phyloP scores from a whole-genome alignment of 2,888 invertebrate species.

The Epirrita christyi region DNA sequence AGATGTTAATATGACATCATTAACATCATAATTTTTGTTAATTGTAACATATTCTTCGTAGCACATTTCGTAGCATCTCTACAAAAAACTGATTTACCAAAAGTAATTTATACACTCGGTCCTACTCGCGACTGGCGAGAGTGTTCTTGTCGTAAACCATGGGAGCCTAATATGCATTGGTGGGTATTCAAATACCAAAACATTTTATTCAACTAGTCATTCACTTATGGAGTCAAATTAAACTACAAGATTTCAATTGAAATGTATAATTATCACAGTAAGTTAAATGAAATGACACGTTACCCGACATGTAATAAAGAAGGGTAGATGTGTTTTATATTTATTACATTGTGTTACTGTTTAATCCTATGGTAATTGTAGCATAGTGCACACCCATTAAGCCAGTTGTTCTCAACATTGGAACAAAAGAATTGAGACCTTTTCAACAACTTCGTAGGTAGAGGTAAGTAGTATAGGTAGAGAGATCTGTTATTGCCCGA shows the following conservation, averaged over 20 bases:
- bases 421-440: not conserved
- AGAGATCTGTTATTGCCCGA: too few species aligned
- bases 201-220: not conserved
- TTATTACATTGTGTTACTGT: slow-evolving; percentile 28
- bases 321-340: slow-evolving; percentile 27
- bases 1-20: too few species aligned
- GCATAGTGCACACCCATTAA: slow-evolving; percentile 32
- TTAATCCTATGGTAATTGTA: slow-evolving; percentile 32
- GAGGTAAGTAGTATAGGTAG: too few species aligned
- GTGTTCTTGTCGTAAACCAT: not conserved
- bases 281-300: slow-evolving; percentile 30
- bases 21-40: not conserved
- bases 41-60: not conserved
- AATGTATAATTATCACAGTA: slow-evolving; percentile 23
- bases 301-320: slow-evolving; percentile 28
- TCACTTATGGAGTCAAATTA: not conserved
- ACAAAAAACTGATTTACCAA: not conserved
- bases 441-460: too few species aligned
- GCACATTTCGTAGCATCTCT: not conserved
- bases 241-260: slow-evolving; percentile 20
- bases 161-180: too few species aligned
- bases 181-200: too few species aligned
- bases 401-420: slow-evolving; percentile 28
- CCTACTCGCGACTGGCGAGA: not conserved
- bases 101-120: too few species aligned